phyloP scores from a whole-genome alignment of 1,140 invertebrate genomes.

The Brachionus manjavacas region DNA sequence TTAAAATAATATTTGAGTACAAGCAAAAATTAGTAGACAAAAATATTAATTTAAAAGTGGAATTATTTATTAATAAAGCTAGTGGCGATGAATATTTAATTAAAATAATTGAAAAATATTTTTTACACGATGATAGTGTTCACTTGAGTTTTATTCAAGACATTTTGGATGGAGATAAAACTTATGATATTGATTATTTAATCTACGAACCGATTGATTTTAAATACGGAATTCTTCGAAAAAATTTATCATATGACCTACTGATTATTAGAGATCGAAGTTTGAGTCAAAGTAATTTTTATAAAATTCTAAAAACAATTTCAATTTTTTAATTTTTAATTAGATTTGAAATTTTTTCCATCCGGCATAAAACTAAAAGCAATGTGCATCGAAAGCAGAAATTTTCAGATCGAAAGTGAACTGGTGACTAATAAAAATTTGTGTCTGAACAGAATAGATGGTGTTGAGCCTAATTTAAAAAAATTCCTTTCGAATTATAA shows the following conservation, averaged over 20 bases:
- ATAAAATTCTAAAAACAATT: neutral
- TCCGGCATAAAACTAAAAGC: neutral
- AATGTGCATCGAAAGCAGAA: constrained; percentile 19
- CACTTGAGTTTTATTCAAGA: neutral
- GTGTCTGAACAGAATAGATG: neutral
- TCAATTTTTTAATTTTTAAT: neutral
- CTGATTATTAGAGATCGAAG: neutral
- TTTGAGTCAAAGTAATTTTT: neutral
- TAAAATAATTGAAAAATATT: neutral
- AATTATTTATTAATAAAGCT: neutral
- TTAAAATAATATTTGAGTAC: constrained; percentile 15
- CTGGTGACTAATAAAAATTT: neutral
- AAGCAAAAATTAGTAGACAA: neutral
- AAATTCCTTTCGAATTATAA: neutral
- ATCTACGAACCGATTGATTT: constrained; percentile 11
- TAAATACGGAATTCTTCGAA: neutral
- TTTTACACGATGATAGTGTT: neutral
- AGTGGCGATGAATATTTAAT: neutral
- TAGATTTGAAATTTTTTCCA: neutral
- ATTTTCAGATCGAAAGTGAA: neutral
- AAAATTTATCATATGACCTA: neutral
- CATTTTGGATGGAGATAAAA: neutral
- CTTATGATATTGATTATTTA: neutral
- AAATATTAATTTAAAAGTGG: neutral
- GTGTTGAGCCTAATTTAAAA: neutral